A percentile compares a stretch with the other conserved stretches of the same genome.
Evolutionary conservation across 2,797 vertebrate genomes (phyloP).

Genomic region (Halcyon badia): DNA sequence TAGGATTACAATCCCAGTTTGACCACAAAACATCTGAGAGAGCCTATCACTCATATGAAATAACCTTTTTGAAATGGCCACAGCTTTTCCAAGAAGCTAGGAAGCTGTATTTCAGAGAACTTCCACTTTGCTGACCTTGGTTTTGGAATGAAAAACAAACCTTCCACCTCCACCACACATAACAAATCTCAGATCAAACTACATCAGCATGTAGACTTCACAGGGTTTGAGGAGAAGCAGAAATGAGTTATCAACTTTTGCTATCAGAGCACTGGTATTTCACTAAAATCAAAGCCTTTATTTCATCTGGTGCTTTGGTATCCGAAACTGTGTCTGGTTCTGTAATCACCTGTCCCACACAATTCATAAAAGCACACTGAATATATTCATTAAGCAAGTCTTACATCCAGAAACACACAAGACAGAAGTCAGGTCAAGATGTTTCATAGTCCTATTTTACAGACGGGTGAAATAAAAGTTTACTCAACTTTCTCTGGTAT

Average conservation of each 20-base stretch:
- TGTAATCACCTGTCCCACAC: neutral
- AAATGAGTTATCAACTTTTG: slow-evolving; percentile 26
- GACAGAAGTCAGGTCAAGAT: neutral
- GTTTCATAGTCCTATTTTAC: neutral
- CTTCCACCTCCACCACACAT: neutral
- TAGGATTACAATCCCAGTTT: accelerated
- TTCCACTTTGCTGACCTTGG: neutral
- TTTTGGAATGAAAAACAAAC: neutral
- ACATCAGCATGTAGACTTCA: slow-evolving; percentile 26
- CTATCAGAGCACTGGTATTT: neutral
- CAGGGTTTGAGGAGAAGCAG: neutral
- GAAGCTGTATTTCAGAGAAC: neutral
- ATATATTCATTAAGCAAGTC: neutral
- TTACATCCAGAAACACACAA: neutral
- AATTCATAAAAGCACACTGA: neutral
- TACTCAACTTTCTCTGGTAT: neutral
- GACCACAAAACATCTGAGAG: neutral
- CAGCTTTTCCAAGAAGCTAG: neutral
- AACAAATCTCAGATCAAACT: slow-evolving; percentile 15
- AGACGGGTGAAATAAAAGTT: neutral
- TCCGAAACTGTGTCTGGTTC: neutral
- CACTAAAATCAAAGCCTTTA: slow-evolving; percentile 34
- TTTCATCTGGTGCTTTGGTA: neutral
- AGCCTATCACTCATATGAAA: neutral
- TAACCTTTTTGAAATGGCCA: neutral